These are phyloP conservation scores for Dorcus hopei DNA, from an alignment of 2,888 invertebrate species.

Conservation along the genomic window DNA sequence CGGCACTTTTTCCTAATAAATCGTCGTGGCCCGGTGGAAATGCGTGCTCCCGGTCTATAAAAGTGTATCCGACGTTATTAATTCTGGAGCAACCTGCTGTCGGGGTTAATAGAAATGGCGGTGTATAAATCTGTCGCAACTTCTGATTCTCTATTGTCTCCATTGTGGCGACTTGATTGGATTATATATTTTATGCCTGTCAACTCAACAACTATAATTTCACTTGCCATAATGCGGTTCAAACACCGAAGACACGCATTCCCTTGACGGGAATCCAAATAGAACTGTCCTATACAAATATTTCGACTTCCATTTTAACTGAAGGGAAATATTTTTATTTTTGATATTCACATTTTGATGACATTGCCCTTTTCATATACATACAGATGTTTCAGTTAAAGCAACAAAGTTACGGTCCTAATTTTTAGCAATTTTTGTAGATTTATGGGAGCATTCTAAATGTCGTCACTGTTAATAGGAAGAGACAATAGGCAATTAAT, in stretches of 20 bases:
- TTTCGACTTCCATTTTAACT: no score
- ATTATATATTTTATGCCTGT: constrained; percentile 44
- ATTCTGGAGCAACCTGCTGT: constrained; percentile 24
- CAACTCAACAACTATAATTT: constrained; percentile 23
- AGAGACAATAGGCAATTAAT: not conserved
- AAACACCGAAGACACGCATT: no score
- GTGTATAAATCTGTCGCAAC: constrained; percentile 46
- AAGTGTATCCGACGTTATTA: constrained; percentile 25
- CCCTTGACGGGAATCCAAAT: no score
- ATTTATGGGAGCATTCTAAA: no score
- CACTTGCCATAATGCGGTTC: constrained; percentile 3
- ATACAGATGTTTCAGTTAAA: no score
- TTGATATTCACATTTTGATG: no score
- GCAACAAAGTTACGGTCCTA: no score
- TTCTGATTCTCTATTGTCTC: constrained; percentile 47
- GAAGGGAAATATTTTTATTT: no score
- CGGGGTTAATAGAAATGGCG: constrained; percentile 29
- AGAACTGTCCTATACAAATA: no score
- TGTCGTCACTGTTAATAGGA: no score
- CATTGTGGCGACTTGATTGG: constrained; percentile 46
- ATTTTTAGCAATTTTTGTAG: no score
- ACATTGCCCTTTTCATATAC: no score
- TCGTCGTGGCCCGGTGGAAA: constrained; percentile 9
- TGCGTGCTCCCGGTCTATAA: constrained; percentile 28
- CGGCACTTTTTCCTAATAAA: not conserved